These are phyloP conservation scores for Misgurnus mizolepis DNA, from an alignment of 2,113 vertebrate species.

Conservation along the genomic window DNA sequence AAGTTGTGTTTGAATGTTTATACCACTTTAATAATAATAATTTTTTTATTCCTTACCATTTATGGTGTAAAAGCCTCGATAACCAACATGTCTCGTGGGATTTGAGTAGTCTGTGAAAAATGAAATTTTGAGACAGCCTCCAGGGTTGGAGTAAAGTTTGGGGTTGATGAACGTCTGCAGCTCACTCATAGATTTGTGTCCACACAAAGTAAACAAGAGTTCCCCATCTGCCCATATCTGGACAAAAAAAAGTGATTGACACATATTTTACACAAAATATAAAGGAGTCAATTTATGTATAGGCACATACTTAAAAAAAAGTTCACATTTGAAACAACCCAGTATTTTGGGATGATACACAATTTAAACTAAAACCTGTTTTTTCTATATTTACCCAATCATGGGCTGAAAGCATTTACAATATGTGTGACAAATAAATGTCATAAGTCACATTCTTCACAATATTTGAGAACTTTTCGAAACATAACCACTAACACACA, in stretches of 20 bases:
- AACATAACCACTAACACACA: conserved; percentile 53
- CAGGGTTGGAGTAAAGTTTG: conserved; percentile 68
- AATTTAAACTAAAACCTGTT: no score
- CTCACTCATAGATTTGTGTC: conserved; percentile 65
- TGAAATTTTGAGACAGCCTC: conserved; percentile 74
- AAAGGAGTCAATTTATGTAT: background rate
- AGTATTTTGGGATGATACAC: no score
- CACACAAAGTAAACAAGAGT: conserved; percentile 76
- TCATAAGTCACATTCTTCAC: background rate
- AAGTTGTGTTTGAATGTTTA: no score
- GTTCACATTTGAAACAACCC: no score
- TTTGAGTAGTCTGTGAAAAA: conserved; percentile 92
- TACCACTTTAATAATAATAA: background rate
- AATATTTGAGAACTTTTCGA: background rate
- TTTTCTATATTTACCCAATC: no score
- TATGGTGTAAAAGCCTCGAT: conserved; percentile 82
- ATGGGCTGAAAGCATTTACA: no score
- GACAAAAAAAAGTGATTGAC: background rate
- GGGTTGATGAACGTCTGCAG: conserved; percentile 73
- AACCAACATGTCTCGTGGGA: conserved; percentile 81
- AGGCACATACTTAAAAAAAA: no score
- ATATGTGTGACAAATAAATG: no score
- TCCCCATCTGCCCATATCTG: conserved; percentile 75
- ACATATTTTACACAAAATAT: background rate
- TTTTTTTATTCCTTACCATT: conserved; percentile 71